Base-by-base conservation (phyloP, 2,113 vertebrate genomes). In the Tiliqua scincoides region DNA sequence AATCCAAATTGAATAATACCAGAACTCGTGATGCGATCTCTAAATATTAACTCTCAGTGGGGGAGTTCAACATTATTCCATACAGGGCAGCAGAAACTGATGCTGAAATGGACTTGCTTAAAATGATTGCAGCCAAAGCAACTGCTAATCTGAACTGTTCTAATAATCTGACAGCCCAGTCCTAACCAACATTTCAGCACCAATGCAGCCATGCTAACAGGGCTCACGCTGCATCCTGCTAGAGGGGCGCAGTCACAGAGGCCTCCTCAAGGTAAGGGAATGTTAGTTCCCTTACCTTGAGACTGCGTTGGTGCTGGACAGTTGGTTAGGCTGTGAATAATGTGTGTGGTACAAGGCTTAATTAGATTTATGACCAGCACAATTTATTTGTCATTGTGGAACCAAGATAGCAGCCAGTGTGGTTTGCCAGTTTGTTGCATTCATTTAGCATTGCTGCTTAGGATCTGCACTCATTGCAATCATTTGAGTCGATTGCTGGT, bases 381-480 rank as follows among this genome's bases (percentile, higher is more conserved):
- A 40, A 25, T 88, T 91, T 40, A 20, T 91, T 54, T 77, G 7
- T 87, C 21, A 89, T 73, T 8, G 1, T 11, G 0, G 40, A 86
- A 2, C 72, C 37, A 87, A 68, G 88, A 79, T 61, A 85, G 15
- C 62, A 15, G 6, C n/a, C 27, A 27, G 48, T 3, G 1, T 0
- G 27, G 0, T 3, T 78, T 80, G 35, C 35, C 81, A n/a, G 40
- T 74, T 75, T 27, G 18, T 81, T 75, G 30, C 61, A 85, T 79
- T 48, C 43, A 75, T 1, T 1, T 65, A 7, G 3, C 11, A 1
- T 76, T 37, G 61, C 32, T 62, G 15, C 61, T 2, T 23, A 43
- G 37, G 1, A 23, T 76, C 6, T 89, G 52, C 21, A 67, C 74
- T 82, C 12, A 76, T 1, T 89, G 77, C 27, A 2, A n/a, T 79